Conservation (phyloP, 2,888 invertebrate species). For the Drosophila birchii region DNA sequence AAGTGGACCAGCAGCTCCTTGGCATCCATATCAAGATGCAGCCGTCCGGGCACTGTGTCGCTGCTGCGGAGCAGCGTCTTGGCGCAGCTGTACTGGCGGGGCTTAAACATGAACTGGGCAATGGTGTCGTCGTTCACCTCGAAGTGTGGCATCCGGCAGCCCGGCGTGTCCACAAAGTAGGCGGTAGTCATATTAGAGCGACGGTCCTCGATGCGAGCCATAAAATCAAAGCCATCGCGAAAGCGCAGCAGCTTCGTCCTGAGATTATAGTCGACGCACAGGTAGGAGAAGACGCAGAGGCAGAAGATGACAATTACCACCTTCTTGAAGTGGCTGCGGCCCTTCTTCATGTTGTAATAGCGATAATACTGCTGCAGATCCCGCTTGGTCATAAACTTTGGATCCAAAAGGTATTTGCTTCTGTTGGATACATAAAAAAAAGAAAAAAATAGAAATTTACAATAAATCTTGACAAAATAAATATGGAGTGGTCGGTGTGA, state of each 20-base stretch:
- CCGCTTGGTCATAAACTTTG: slow-evolving; percentile 83
- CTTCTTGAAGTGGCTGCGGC: slow-evolving; percentile 81
- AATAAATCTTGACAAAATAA: neutral
- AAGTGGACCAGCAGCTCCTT: slow-evolving; percentile 71
- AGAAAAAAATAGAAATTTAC: neutral
- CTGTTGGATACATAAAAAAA: slow-evolving; percentile 48
- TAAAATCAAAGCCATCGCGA: slow-evolving; percentile 82
- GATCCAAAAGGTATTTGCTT: slow-evolving; percentile 82
- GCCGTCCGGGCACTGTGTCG: slow-evolving; percentile 59
- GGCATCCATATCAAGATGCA: slow-evolving; percentile 77
- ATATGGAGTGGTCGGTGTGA: neutral
- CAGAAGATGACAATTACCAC: slow-evolving; percentile 79
- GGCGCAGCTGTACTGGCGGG: slow-evolving; percentile 72
- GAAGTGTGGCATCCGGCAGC: slow-evolving; percentile 84
- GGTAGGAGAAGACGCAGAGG: slow-evolving; percentile 82
- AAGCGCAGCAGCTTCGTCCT: slow-evolving; percentile 80
- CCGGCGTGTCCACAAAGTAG: slow-evolving; percentile 83
- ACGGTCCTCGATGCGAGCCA: slow-evolving; percentile 80
- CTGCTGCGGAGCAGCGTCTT: slow-evolving; percentile 75
- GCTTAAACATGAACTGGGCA: slow-evolving; percentile 79
- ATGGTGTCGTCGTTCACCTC: slow-evolving; percentile 81
- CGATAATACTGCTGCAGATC: slow-evolving; percentile 82
- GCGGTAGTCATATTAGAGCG: slow-evolving; percentile 74
- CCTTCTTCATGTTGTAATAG: slow-evolving; percentile 81
- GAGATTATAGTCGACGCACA: slow-evolving; percentile 83